Evolutionary conservation across 2,113 vertebrate genomes (phyloP).

Genomic region (Nannobrachium achirus): DNA sequence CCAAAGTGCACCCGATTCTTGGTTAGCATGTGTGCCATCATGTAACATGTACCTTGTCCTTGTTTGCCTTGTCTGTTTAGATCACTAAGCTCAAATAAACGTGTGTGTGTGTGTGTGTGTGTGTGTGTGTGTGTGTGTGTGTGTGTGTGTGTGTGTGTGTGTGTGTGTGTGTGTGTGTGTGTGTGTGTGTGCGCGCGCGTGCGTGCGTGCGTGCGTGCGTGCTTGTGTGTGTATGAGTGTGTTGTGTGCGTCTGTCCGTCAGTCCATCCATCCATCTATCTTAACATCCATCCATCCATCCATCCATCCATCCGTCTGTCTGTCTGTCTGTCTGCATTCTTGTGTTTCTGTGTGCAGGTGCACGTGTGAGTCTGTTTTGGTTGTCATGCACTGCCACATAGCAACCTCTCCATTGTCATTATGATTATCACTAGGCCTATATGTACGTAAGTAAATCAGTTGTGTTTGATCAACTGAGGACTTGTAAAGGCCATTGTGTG

Average conservation of each 20-base stretch:
- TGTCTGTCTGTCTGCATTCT: not conserved
- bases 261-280: too few species aligned
- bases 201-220: conserved; percentile 7
- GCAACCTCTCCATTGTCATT: not conserved
- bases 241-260: too few species aligned
- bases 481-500: not conserved
- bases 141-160: not conserved
- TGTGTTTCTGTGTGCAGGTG: conserved; percentile 52
- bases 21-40: too few species aligned
- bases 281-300: not conserved
- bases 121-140: not conserved
- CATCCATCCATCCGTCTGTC: not conserved
- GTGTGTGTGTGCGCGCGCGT: not conserved
- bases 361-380: too few species aligned
- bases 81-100: conserved; percentile 8
- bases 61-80: conserved; percentile 9
- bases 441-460: not conserved
- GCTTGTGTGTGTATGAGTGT: too few species aligned
- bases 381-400: too few species aligned
- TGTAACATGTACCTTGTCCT: conserved; percentile 4
- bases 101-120: not conserved
- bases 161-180: conserved; percentile 3
- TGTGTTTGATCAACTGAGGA: too few species aligned
- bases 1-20: too few species aligned
- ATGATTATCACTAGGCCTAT: not conserved